Evolutionary conservation across 2,888 invertebrate species (phyloP).

Genomic region (Monoplex corrugatus): DNA sequence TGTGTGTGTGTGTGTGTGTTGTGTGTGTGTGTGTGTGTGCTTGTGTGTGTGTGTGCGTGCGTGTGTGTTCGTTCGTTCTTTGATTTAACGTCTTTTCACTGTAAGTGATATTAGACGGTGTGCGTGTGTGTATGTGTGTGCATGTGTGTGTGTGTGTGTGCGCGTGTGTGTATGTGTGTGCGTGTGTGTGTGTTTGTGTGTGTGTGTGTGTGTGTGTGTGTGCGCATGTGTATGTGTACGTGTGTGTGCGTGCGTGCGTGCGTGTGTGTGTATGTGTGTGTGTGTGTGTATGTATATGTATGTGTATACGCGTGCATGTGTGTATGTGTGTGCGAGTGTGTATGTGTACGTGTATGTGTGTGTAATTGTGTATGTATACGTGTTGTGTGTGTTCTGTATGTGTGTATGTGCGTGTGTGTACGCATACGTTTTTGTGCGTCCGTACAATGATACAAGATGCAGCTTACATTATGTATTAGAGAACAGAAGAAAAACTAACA

Average conservation of each 20-base stretch:
- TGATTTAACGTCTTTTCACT: too few species aligned
- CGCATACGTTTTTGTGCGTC: too few species aligned
- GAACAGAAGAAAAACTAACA: too few species aligned
- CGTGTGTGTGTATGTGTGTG: background rate
- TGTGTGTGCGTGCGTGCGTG: background rate
- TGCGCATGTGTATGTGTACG: background rate
- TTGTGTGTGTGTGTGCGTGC: too few species aligned
- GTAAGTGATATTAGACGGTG: too few species aligned
- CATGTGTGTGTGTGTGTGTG: background rate
- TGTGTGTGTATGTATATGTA: background rate
- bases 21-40: too few species aligned
- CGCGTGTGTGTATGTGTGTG: slow-evolving; percentile 21
- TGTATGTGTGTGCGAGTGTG: background rate
- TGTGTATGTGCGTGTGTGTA: too few species aligned
- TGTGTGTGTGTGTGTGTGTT: too few species aligned
- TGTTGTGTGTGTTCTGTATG: background rate
- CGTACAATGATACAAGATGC: too few species aligned
- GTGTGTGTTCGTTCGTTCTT: too few species aligned
- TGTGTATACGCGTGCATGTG: background rate
- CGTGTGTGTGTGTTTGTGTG: background rate
- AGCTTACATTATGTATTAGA: too few species aligned
- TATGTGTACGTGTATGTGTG: background rate
- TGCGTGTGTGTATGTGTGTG: too few species aligned
- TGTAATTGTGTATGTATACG: background rate
- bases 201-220: slow-evolving; percentile 21